Evolutionary conservation across 2,113 vertebrate genomes (phyloP).

Genomic region (Rhabdornis inornatus): DNA sequence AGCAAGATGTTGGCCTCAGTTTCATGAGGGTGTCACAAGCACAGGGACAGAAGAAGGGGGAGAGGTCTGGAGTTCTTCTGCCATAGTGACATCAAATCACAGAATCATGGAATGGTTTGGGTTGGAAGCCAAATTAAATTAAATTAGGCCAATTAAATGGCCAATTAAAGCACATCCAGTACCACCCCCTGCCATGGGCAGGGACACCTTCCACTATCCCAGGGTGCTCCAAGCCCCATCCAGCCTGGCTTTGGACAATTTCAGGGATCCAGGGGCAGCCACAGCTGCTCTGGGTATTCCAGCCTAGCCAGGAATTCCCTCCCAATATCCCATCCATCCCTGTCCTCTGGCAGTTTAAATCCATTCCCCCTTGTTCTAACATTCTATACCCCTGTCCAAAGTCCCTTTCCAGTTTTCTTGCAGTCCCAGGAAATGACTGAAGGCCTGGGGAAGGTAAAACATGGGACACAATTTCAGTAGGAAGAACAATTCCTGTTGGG

Average conservation of each 20-base stretch:
- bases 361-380: background rate
- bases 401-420: background rate
- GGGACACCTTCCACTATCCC: rapidly evolving
- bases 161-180: background rate
- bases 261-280: background rate
- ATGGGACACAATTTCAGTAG: background rate
- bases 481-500: background rate
- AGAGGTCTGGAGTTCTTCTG: background rate
- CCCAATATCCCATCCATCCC: background rate
- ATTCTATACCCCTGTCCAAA: background rate
- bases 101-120: background rate
- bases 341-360: background rate
- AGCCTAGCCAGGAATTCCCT: background rate
- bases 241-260: rapidly evolving
- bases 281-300: background rate
- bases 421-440: background rate
- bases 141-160: no score
- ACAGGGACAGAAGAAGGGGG: background rate
- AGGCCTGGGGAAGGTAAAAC: background rate
- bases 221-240: rapidly evolving
- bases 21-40: background rate
- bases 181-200: background rate
- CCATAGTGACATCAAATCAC: background rate
- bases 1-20: background rate
- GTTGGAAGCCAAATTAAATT: background rate